Evolutionary conservation across 1,140 invertebrate genomes (phyloP).

Genomic region (Idris sp.): DNA sequence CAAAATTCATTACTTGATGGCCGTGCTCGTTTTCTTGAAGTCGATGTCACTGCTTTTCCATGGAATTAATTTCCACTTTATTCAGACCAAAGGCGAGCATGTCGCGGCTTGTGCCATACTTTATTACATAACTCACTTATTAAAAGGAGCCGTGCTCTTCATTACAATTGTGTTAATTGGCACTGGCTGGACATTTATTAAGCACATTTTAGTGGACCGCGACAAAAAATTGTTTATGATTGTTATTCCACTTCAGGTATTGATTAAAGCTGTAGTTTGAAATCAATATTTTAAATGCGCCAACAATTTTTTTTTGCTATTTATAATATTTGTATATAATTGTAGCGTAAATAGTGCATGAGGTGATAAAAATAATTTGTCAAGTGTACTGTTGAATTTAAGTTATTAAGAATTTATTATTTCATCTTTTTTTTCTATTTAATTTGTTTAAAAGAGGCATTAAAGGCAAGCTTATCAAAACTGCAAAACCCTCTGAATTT

Average conservation of each 20-base stretch:
- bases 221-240: slow-evolving; percentile 99
- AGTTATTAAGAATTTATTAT: no score
- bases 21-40: slow-evolving; percentile 94
- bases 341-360: no score
- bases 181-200: slow-evolving; percentile 99
- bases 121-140: slow-evolving; percentile 97
- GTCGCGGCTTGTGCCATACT: slow-evolving; percentile 98
- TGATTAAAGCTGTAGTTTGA: no score
- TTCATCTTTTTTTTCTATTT: no score
- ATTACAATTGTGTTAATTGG: slow-evolving; percentile 98
- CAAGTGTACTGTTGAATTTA: no score
- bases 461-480: no score
- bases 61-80: slow-evolving; percentile 97
- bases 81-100: slow-evolving; percentile 94
- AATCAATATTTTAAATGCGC: no score
- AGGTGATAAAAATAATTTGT: no score
- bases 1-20: slow-evolving; percentile 98
- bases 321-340: no score
- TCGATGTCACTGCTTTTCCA: slow-evolving; percentile 96
- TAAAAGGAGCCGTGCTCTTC: slow-evolving; percentile 96
- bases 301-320: no score
- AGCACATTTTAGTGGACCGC: slow-evolving; percentile 96
- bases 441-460: no score
- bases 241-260: slow-evolving; percentile 96
- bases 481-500: no score